These are phyloP conservation scores for Pantherophis alleghaniensis DNA, from an alignment of 2,797 vertebrate species.

Conservation along the genomic window DNA sequence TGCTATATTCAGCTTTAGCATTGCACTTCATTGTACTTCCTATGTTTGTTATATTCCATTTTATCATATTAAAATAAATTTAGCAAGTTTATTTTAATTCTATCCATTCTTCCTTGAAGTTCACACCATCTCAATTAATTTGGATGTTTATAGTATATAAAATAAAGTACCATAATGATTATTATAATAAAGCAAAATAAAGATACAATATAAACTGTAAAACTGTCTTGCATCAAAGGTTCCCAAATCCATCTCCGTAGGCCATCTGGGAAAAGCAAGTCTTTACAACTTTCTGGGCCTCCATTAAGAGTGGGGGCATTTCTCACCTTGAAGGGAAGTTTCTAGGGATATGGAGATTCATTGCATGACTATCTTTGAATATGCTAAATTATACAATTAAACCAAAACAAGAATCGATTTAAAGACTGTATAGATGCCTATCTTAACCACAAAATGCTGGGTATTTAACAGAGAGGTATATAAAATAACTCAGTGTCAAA, in stretches of 20 bases:
- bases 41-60: not conserved
- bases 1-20: not conserved
- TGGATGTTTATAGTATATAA: not conserved
- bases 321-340: not conserved
- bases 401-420: not conserved
- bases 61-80: not conserved
- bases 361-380: not conserved
- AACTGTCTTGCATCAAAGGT: not conserved
- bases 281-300: not conserved
- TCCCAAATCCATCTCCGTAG: not conserved
- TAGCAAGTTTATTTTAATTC: not conserved
- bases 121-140: not conserved
- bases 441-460: not conserved
- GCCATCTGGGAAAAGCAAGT: not conserved
- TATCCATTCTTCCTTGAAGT: not conserved
- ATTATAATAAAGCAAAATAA: not conserved
- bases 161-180: not conserved
- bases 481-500: not conserved
- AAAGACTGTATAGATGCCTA: not conserved
- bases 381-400: not conserved
- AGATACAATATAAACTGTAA: not conserved
- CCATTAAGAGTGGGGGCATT: not conserved
- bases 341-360: not conserved
- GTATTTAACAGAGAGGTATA: not conserved
- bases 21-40: not conserved